A percentile compares a stretch with the other conserved stretches of the same genome.
Evolutionary conservation across 2,797 vertebrate genomes (phyloP).

Genomic region (Enteromius argenteus): DNA sequence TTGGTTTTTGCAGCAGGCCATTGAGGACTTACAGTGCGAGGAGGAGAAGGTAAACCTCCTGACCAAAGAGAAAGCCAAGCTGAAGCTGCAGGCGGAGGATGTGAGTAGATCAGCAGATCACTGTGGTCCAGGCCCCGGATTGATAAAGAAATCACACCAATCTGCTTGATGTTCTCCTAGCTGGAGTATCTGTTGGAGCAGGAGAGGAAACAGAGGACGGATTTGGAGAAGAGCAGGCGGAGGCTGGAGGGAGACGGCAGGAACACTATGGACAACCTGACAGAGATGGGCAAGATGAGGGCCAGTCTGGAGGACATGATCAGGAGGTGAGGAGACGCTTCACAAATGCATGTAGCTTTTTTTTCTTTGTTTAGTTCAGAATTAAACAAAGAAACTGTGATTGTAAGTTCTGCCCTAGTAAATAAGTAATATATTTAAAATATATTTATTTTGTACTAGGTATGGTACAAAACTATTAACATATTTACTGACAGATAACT

Average conservation of each 20-base stretch:
- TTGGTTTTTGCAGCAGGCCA: slow-evolving; percentile 74
- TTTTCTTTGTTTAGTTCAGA: neutral
- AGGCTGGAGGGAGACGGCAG: slow-evolving; percentile 75
- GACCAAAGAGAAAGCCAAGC: slow-evolving; percentile 78
- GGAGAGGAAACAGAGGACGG: slow-evolving; percentile 71
- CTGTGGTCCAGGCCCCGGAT: neutral
- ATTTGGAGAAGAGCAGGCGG: slow-evolving; percentile 76
- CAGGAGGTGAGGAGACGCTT: slow-evolving; percentile 71
- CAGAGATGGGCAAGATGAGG: slow-evolving; percentile 76
- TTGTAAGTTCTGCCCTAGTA: neutral
- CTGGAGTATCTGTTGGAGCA: slow-evolving; percentile 77
- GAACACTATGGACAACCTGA: slow-evolving; percentile 73
- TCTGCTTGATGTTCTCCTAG: slow-evolving; percentile 61
- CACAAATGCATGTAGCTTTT: neutral
- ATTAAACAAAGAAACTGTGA: neutral
- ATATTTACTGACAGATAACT: no score
- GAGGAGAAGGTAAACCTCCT: slow-evolving; percentile 82
- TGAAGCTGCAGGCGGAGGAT: slow-evolving; percentile 77
- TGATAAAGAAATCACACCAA: neutral
- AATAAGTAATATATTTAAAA: no score
- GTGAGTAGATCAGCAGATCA: slow-evolving; percentile 63
- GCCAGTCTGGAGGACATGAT: slow-evolving; percentile 78
- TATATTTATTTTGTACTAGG: no score
- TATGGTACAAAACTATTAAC: no score
- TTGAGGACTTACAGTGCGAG: slow-evolving; percentile 79